Evolutionary conservation across 2,888 invertebrate genomes (phyloP), one percentile per base, ranked within the genome.

Genomic region (Caenorhabditis sp.): DNA sequence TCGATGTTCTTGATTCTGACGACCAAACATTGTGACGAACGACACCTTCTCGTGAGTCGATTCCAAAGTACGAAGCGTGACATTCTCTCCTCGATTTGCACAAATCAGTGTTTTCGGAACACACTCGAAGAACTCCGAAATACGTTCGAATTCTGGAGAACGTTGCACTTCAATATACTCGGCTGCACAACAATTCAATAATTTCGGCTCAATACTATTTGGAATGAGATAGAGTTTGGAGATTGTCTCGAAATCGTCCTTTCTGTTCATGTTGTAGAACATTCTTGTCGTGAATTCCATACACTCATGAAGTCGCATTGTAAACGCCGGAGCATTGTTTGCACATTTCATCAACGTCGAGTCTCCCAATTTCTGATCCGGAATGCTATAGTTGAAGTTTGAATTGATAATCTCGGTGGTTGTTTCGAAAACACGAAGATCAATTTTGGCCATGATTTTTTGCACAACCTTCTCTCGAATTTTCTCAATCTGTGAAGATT

Each of bases 91-190:
- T 19, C 53, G 63, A 66, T 82, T 82, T 21, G 36, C 63, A 24
- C 73, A 76, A 10, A 69, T 58, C 1, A 79, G 53, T 17, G 69
- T 76, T 19, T 64, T 68, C 26, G 51, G n/a, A 3, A 58, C 14
- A 14, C 64, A 58, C 21, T 67, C 59, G 61, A 68, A 76, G 23
- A 50, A 43, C 21, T 69, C 71, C 8, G 59, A 58, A 55, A 70
- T 61, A 27, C 66, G 54, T 10, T 57, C 69, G 50, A 84, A 69
- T 23, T 79, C 66, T 19, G 82, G 80, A 54, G 78, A 80, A 19
- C 82, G 64, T 23, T 59, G 58, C 1, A 73, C 69, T 21, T 79
- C 78, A 17, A 76, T 73, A 21, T 83, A 81, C n/a, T 81, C 85
- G 8, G 81, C 79, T 24, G 84, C 84, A 17, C 76, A 67, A n/a